Conservation (phyloP, 2,113 vertebrate species). For the Pluvialis apricaria region DNA sequence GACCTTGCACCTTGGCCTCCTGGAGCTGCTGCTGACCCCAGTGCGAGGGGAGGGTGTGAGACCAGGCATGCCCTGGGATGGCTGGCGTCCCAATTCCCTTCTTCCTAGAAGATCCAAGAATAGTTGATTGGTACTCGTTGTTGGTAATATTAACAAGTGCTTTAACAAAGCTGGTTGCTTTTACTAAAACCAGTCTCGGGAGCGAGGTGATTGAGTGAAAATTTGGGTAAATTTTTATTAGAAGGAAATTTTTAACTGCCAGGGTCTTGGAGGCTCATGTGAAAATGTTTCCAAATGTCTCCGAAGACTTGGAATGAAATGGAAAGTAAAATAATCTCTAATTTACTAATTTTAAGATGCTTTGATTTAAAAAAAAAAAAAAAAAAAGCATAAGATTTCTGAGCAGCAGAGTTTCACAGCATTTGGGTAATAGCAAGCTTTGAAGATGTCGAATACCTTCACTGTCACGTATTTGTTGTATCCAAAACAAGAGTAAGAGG, state of each 20-base stretch:
- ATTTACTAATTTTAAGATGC: not conserved
- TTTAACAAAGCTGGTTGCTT: not conserved
- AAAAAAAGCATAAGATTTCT: not conserved
- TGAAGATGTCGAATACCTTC: not conserved
- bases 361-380: not conserved
- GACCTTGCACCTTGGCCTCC: not conserved
- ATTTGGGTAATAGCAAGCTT: not conserved
- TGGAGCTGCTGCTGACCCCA: not conserved
- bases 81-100: rapidly evolving
- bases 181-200: not conserved
- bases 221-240: not conserved
- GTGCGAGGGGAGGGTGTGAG: not conserved
- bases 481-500: not conserved
- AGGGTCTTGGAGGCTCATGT: not conserved
- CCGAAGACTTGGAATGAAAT: not conserved
- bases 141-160: not conserved
- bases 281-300: not conserved
- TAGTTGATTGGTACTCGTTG: not conserved
- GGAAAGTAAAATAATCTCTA: not conserved
- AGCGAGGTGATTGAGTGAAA: not conserved
- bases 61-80: not conserved
- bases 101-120: not conserved
- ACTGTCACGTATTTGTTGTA: not conserved
- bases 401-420: not conserved
- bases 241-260: not conserved